Evolutionary conservation across 2,888 invertebrate species (phyloP).

Genomic region (Linnaemya tessellans): DNA sequence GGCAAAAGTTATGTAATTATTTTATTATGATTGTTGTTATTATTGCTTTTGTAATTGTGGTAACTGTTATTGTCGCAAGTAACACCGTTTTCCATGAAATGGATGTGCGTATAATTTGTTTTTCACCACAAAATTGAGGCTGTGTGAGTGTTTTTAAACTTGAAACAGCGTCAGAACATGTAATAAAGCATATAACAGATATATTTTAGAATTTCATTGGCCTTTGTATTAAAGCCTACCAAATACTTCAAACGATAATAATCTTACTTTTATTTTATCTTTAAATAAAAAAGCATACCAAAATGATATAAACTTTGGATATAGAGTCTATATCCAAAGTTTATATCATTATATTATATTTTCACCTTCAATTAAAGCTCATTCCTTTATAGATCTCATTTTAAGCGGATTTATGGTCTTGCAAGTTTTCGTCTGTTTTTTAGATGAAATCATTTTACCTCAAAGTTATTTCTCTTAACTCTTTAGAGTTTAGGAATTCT

Average conservation of each 20-base stretch:
- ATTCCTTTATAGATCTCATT: too few species aligned
- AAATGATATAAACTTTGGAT: too few species aligned
- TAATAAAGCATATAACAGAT: too few species aligned
- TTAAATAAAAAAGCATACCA: too few species aligned
- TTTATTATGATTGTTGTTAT: constrained; percentile 35
- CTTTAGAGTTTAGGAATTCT: not conserved
- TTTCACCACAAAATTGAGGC: not conserved
- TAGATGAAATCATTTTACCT: not conserved
- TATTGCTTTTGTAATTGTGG: constrained; percentile 21
- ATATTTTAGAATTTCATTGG: too few species aligned
- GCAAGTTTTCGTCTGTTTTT: not conserved
- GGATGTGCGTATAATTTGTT: not conserved
- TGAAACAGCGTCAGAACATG: not conserved
- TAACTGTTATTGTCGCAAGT: not conserved
- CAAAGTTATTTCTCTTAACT: not conserved
- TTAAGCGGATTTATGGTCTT: too few species aligned
- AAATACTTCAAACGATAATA: too few species aligned
- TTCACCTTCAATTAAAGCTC: too few species aligned
- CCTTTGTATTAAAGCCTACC: too few species aligned
- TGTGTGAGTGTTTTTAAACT: not conserved
- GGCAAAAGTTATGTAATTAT: constrained; percentile 3
- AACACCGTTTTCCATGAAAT: not conserved
- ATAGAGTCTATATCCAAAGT: too few species aligned
- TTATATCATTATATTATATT: not conserved
- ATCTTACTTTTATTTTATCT: too few species aligned